Evolutionary conservation across 2,797 vertebrate species (phyloP).

Genomic region (Lophotriccus pileatus): DNA sequence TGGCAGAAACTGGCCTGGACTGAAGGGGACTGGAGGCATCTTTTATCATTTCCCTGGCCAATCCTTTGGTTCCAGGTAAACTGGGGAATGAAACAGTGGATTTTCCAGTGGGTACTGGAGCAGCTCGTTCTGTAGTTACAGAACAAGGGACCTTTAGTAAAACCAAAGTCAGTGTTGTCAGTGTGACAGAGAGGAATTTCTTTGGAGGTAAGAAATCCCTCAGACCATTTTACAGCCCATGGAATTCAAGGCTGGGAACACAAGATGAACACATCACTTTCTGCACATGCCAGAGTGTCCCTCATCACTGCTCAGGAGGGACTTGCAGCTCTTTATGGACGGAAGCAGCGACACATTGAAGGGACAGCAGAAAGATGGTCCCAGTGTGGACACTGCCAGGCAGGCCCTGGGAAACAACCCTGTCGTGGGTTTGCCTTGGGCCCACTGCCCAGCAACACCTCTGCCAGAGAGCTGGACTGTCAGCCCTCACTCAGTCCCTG

Average conservation of each 20-base stretch:
- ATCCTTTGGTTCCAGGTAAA: background rate
- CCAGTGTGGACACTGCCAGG: fast-evolving
- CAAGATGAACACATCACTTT: background rate
- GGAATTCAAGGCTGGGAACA: background rate
- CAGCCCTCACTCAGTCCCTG: background rate
- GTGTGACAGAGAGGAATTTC: background rate
- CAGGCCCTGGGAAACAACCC: background rate
- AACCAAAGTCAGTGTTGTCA: background rate
- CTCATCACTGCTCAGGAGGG: background rate
- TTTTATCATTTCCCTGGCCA: background rate
- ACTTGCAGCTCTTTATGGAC: background rate
- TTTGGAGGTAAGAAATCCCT: background rate
- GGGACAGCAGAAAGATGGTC: fast-evolving
- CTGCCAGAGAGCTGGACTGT: background rate
- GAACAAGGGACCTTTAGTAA: background rate
- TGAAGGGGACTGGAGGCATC: background rate
- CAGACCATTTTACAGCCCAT: background rate
- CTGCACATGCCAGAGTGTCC: too few relatives aligned
- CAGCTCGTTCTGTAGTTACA: background rate
- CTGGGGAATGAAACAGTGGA: background rate
- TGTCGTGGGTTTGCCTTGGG: too few relatives aligned
- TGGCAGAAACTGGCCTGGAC: background rate
- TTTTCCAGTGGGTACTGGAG: background rate
- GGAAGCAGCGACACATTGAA: fast-evolving
- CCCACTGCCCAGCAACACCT: background rate